phyloP scores from a whole-genome alignment of 1,140 invertebrate species.

The Neoseiulus cucumeris region DNA sequence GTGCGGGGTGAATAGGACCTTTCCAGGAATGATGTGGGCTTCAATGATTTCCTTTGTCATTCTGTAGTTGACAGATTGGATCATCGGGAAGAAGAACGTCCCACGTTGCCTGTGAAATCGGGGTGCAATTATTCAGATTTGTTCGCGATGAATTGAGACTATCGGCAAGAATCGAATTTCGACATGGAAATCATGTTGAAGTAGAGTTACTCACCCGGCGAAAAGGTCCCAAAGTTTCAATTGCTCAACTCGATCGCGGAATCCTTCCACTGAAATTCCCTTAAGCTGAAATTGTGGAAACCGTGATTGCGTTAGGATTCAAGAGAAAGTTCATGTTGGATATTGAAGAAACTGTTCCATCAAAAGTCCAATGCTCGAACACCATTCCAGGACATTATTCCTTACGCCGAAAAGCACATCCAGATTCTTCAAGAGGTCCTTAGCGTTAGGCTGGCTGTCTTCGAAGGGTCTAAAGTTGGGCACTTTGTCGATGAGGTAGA shows the following conservation, averaged over 20 bases:
- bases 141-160: neutral
- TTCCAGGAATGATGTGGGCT: slow-evolving; percentile 66
- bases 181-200: too few species aligned
- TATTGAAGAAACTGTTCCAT: neutral
- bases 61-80: neutral
- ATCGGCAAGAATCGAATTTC: too few species aligned
- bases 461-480: neutral
- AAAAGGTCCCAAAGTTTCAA: neutral
- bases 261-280: neutral
- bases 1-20: slow-evolving; percentile 62
- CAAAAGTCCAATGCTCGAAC: too few species aligned
- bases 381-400: neutral
- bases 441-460: neutral
- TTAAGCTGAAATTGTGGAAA: neutral
- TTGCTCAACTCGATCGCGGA: neutral
- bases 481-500: neutral
- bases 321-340: neutral
- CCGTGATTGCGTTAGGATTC: neutral
- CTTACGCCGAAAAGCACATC: neutral
- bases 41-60: slow-evolving; percentile 48
- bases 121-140: neutral
- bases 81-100: slow-evolving; percentile 2
- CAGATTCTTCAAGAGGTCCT: neutral
- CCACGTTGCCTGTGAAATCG: neutral
- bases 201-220: neutral